A percentile compares a stretch with the other conserved stretches of the same genome.
phyloP scores from a whole-genome alignment of 2,113 vertebrate species.

The Tenebrosternarchus preto region DNA sequence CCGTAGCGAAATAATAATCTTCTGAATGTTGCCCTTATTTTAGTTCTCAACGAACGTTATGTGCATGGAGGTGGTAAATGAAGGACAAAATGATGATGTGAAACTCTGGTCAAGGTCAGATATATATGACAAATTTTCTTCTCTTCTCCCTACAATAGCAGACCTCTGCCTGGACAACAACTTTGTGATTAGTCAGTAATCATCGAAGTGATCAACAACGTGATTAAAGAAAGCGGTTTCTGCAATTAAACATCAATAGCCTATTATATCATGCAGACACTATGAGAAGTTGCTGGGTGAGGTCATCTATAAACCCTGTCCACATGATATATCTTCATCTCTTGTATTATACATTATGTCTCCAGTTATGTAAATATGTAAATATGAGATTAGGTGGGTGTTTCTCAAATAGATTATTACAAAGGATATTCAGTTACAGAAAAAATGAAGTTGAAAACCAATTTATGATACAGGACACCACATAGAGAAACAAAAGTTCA shows the following conservation, averaged over 20 bases:
- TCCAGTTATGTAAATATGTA: constrained; percentile 39
- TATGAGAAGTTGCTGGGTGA: constrained; percentile 1
- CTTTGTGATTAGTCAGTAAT: constrained; percentile 53
- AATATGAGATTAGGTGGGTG: constrained; percentile 26
- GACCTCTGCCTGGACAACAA: constrained; percentile 38
- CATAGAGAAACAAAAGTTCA: constrained; percentile 36
- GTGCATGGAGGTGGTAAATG: too few relatives aligned
- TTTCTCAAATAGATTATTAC: constrained; percentile 28
- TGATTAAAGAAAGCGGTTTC: constrained; percentile 28
- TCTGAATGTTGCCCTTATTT: not conserved
- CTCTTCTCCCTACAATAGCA: constrained; percentile 41
- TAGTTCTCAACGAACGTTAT: not conserved
- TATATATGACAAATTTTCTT: constrained; percentile 11
- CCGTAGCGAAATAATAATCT: not conserved
- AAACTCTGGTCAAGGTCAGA: too few relatives aligned
- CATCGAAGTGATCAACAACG: constrained; percentile 30
- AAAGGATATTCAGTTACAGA: constrained; percentile 45
- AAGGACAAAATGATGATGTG: too few relatives aligned
- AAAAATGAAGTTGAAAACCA: constrained; percentile 31
- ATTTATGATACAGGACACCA: constrained; percentile 27
- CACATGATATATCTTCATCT: constrained; percentile 32
- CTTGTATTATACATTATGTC: constrained; percentile 26
- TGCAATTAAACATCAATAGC: constrained; percentile 17
- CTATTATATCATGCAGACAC: constrained; percentile 1
- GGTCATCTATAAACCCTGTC: not conserved